These are phyloP conservation scores for Laothoe populi DNA, from an alignment of 2,888 invertebrate genomes.

Conservation along the genomic window DNA sequence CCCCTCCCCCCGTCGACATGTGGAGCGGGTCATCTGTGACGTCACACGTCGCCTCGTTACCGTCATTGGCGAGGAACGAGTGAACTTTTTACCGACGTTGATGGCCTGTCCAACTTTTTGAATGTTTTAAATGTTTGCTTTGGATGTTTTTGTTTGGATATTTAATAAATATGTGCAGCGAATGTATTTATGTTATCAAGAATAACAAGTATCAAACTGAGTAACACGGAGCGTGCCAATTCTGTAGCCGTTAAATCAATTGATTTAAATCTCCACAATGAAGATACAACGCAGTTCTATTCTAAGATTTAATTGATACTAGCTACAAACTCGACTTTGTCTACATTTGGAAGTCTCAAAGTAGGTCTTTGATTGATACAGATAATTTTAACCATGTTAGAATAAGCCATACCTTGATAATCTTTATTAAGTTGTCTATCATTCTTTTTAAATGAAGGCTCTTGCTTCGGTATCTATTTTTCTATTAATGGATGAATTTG, in stretches of 20 bases:
- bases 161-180: neutral
- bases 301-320: neutral
- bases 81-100: conserved; percentile 26
- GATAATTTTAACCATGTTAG: neutral
- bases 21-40: conserved; percentile 70
- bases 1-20: conserved; percentile 64
- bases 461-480: too few relatives aligned
- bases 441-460: neutral
- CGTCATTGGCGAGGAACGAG: conserved; percentile 47
- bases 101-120: neutral
- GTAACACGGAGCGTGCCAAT: conserved; percentile 4
- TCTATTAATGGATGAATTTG: too few relatives aligned
- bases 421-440: too few relatives aligned
- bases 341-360: neutral
- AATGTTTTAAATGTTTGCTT: neutral
- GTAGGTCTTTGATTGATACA: neutral
- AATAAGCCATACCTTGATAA: neutral
- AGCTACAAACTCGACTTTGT: neutral
- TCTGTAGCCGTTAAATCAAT: conserved; percentile 3
- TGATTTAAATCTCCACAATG: neutral
- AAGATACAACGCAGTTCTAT: conserved; percentile 2
- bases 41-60: conserved; percentile 54
- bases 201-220: conserved; percentile 10
- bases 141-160: neutral
- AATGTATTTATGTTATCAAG: neutral